These are phyloP conservation scores for Leucophenga montana DNA, from an alignment of 2,888 invertebrate genomes.

Conservation along the genomic window DNA sequence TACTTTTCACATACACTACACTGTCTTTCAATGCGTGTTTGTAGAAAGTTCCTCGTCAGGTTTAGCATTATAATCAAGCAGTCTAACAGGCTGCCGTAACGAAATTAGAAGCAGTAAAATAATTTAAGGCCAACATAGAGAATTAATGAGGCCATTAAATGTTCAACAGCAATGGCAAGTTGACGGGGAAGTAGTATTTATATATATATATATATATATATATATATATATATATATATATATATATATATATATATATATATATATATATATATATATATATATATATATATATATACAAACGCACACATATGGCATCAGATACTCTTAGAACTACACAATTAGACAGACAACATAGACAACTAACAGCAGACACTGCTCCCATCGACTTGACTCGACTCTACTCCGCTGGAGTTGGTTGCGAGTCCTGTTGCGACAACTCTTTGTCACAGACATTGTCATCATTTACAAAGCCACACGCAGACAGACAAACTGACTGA, in stretches of 20 bases:
- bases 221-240: constrained; percentile 45
- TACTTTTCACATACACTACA: no score
- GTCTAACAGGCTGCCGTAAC: constrained; percentile 18
- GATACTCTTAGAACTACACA: no score
- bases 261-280: no score
- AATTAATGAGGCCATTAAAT: constrained; percentile 69
- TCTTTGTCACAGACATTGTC: constrained; percentile 32
- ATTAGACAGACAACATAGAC: constrained; percentile 16
- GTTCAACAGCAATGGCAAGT: constrained; percentile 39
- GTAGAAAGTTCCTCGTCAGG: constrained; percentile 1
- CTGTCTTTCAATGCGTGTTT: neutral
- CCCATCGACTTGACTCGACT: neutral
- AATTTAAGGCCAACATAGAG: constrained; percentile 63
- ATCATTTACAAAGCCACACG: constrained; percentile 27
- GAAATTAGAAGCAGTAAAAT: constrained; percentile 31
- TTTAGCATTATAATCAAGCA: constrained; percentile 29
- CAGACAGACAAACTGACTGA: constrained; percentile 29
- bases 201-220: neutral
- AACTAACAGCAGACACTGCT: neutral
- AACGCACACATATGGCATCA: constrained; percentile 48
- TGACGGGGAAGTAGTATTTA: constrained; percentile 15
- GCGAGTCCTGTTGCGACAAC: constrained; percentile 24
- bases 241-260: constrained; percentile 48
- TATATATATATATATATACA: constrained; percentile 23
- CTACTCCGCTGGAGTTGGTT: neutral